These are phyloP conservation scores for Cryptosula pallasiana DNA, from an alignment of 2,888 invertebrate species.

Conservation along the genomic window DNA sequence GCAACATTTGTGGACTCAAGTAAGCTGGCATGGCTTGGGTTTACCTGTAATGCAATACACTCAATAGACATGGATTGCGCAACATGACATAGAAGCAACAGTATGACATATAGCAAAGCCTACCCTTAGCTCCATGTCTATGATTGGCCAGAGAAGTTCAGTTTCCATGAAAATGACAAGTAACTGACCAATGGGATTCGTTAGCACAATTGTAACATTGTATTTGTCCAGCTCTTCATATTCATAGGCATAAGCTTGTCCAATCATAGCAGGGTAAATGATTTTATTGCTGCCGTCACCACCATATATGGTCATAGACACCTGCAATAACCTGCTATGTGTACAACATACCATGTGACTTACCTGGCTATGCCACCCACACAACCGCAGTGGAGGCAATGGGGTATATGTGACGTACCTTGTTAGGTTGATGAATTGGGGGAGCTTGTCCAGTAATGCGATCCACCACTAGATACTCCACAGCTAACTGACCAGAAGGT, in stretches of 20 bases:
- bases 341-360: background rate
- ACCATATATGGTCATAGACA: background rate
- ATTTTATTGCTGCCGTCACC: background rate
- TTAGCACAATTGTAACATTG: constrained; percentile 1
- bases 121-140: background rate
- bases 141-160: constrained; percentile 4
- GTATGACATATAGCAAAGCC: too few relatives aligned
- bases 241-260: background rate
- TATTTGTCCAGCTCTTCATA: background rate
- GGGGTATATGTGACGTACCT: too few relatives aligned
- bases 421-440: background rate
- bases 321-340: background rate
- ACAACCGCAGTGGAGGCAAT: too few relatives aligned
- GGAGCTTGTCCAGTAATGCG: background rate
- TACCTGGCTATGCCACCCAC: background rate
- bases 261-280: background rate
- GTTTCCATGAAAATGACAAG: background rate
- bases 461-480: background rate
- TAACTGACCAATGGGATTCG: background rate
- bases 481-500: background rate
- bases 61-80: too few relatives aligned
- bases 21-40: background rate
- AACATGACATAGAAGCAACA: too few relatives aligned
- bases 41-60: background rate
- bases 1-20: background rate